Evolutionary conservation across 2,113 vertebrate genomes (phyloP).

Genomic region (Benitochromis conjunctus): DNA sequence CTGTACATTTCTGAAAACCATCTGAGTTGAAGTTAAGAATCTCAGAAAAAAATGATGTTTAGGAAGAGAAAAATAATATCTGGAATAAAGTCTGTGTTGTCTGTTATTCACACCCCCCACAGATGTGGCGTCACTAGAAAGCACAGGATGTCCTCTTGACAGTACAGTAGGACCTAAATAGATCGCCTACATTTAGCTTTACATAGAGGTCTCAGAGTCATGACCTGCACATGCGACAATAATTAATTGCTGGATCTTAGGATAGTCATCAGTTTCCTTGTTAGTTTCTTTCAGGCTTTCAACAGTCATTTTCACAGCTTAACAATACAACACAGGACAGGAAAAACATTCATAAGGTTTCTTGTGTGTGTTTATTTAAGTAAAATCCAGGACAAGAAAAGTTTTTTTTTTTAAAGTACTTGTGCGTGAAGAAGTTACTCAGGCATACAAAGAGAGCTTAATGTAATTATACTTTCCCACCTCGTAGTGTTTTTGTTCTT

Average conservation of each 20-base stretch:
- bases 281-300: background rate
- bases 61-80: background rate
- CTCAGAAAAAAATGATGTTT: background rate
- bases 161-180: background rate
- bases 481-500: background rate
- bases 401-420: rapidly evolving
- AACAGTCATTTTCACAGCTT: background rate
- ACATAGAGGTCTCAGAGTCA: background rate
- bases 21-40: background rate
- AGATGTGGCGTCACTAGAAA: background rate
- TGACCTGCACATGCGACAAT: background rate
- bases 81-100: background rate
- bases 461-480: background rate
- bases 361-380: background rate
- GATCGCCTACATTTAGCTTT: background rate
- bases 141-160: background rate
- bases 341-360: background rate
- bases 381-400: background rate
- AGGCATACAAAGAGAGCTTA: background rate
- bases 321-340: background rate
- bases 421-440: background rate
- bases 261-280: background rate
- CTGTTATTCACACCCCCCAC: background rate
- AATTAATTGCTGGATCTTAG: background rate
- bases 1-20: background rate